A percentile compares a stretch with the other conserved stretches of the same genome.
These are phyloP conservation scores for Amblyopsis hoosieri DNA, from an alignment of 2,797 vertebrate genomes.

Conservation along the genomic window DNA sequence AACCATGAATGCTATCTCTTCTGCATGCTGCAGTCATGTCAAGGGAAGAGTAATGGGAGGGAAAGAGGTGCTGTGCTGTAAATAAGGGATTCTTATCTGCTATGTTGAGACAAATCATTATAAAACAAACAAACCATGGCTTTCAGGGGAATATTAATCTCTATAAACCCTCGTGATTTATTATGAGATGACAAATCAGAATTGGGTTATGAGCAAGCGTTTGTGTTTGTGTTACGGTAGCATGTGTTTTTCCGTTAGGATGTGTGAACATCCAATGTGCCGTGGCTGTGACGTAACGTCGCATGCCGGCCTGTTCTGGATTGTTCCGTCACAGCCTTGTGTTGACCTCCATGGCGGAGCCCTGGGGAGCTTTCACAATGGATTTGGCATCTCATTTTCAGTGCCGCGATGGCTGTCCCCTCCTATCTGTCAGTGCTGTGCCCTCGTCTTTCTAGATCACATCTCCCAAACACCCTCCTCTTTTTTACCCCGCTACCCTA, in stretches of 20 bases:
- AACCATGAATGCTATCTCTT: not conserved
- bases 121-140: not conserved
- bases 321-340: constrained; percentile 63
- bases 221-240: constrained; percentile 16
- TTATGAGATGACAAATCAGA: not conserved
- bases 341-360: constrained; percentile 76
- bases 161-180: not conserved
- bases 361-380: constrained; percentile 81
- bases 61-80: not conserved
- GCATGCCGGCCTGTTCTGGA: constrained; percentile 49
- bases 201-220: constrained; percentile 7
- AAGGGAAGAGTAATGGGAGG: constrained; percentile 6
- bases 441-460: constrained; percentile 74
- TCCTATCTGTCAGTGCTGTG: constrained; percentile 75
- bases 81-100: not conserved
- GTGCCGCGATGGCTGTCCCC: constrained; percentile 73
- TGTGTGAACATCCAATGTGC: not conserved
- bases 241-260: constrained; percentile 7
- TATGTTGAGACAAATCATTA: not conserved
- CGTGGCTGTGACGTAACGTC: constrained; percentile 42
- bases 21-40: not conserved
- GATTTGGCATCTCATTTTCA: constrained; percentile 76
- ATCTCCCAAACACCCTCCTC: constrained; percentile 54
- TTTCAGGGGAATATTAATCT: not conserved
- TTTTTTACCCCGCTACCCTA: constrained; percentile 17